Conservation (phyloP, 2,113 vertebrate species). For the Galbula dea region DNA sequence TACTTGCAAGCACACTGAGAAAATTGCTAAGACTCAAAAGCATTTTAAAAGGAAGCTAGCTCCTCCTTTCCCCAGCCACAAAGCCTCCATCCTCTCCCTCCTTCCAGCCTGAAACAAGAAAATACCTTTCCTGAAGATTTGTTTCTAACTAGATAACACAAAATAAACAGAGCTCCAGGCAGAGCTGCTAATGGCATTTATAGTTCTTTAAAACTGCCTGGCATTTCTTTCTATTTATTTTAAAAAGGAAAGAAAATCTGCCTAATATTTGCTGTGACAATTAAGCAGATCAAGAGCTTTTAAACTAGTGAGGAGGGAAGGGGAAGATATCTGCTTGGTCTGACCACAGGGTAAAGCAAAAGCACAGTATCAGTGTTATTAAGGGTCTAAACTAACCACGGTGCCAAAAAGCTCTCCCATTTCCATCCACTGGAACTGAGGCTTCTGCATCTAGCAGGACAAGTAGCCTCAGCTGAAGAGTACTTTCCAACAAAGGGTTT, state of each 20-base stretch:
- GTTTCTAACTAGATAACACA: not conserved
- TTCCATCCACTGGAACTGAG: not conserved
- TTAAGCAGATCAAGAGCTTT: not conserved
- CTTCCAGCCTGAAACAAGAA: not conserved
- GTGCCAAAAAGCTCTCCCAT: not conserved
- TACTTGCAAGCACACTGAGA: not conserved
- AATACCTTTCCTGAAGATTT: not conserved
- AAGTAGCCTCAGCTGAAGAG: not conserved
- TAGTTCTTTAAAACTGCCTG: not conserved
- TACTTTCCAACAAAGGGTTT: not conserved
- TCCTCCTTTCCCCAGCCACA: not conserved
- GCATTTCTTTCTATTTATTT: not conserved
- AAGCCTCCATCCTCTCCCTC: not conserved
- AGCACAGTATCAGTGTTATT: not conserved
- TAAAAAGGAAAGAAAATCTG: not conserved
- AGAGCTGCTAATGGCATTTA: not conserved
- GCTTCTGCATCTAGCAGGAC: not conserved
- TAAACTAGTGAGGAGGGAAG: not conserved
- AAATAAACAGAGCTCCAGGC: not conserved
- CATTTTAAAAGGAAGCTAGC: not conserved
- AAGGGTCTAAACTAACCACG: fast-evolving
- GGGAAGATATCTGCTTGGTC: not conserved
- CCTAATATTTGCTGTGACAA: not conserved
- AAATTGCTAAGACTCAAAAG: not conserved
- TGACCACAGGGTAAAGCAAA: not conserved